Conservation (phyloP, 1,140 invertebrate species). For the Drosophila ananassae region DNA sequence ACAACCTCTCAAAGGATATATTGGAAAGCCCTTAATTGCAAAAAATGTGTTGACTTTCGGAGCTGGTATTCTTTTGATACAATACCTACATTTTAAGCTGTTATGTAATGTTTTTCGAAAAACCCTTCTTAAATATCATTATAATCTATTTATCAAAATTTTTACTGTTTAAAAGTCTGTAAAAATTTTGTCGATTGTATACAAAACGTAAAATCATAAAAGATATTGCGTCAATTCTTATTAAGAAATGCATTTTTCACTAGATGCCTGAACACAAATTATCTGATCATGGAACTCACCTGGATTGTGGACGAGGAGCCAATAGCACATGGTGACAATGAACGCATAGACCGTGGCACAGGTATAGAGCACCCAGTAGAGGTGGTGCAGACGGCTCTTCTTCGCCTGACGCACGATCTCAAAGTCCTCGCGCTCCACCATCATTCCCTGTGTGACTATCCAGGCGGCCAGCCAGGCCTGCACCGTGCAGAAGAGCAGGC, state of each 20-base stretch:
- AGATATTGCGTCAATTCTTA: background rate
- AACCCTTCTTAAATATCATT: background rate
- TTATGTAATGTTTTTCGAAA: background rate
- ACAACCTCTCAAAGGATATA: background rate
- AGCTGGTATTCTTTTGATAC: background rate
- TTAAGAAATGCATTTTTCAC: background rate
- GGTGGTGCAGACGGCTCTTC: conserved; percentile 84
- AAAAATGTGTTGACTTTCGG: background rate
- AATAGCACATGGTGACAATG: conserved; percentile 85
- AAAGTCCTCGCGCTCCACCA: conserved; percentile 83
- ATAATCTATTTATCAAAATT: background rate
- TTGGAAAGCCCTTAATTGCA: conserved; percentile 24
- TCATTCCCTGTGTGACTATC: conserved; percentile 84
- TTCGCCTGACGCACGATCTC: conserved; percentile 80
- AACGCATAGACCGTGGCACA: conserved; percentile 87
- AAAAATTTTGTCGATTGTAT: background rate
- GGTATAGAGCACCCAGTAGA: conserved; percentile 87
- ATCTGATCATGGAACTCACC: conserved; percentile 48
- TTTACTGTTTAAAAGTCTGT: background rate
- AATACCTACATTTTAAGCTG: background rate
- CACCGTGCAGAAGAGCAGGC: conserved; percentile 85
- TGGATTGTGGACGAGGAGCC: conserved; percentile 80
- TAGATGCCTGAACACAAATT: background rate
- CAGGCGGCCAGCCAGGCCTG: conserved; percentile 84
- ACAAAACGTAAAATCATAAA: background rate